These are phyloP conservation scores for Sceloporus undulatus DNA, from an alignment of 2,113 vertebrate species.

Conservation along the genomic window DNA sequence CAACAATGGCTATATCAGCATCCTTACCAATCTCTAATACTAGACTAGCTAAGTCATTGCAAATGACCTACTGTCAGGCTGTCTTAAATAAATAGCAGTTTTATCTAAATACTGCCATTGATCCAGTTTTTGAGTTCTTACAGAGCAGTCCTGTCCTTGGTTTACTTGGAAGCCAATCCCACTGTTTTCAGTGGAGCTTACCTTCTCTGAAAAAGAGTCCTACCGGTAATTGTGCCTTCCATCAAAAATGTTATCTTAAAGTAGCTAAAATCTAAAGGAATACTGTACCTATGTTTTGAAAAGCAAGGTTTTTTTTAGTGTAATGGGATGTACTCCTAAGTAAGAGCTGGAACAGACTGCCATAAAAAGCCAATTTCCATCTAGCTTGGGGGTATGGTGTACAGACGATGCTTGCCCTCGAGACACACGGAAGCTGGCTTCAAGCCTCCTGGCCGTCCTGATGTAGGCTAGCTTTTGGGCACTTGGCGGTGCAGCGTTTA, in stretches of 20 bases:
- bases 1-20: background rate
- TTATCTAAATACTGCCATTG: background rate
- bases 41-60: background rate
- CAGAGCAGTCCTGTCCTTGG: background rate
- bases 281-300: background rate
- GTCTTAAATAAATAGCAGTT: background rate
- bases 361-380: too few species aligned
- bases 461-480: too few species aligned
- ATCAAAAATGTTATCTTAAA: background rate
- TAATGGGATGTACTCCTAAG: background rate
- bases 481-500: too few species aligned
- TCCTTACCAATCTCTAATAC: background rate
- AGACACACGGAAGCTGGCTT: too few species aligned
- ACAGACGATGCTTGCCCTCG: too few species aligned
- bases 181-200: background rate
- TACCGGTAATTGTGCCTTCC: too few species aligned
- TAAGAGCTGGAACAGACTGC: too few species aligned
- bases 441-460: too few species aligned
- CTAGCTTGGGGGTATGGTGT: too few species aligned
- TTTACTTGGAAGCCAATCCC: background rate
- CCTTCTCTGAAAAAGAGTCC: background rate
- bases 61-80: background rate
- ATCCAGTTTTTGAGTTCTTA: background rate
- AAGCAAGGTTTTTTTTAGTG: background rate
- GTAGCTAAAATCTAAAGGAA: background rate